Evolutionary conservation across 2,888 invertebrate species (phyloP), one percentile per base, ranked within the genome.

Genomic region (Eilema depressum): DNA sequence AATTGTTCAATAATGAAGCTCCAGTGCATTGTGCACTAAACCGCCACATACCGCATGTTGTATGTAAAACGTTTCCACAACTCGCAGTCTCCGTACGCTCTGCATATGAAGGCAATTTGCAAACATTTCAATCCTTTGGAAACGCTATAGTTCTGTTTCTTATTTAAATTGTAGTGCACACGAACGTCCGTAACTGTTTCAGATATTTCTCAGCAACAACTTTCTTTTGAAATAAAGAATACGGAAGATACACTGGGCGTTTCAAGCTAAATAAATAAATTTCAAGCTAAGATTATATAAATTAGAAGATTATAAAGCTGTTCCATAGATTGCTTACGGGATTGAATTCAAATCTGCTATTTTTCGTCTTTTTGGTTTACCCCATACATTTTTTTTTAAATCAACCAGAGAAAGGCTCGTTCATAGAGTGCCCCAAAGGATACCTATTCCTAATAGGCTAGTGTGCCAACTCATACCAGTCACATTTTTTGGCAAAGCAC

Each of bases 21-120:
- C 1, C 28, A 61, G 10, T n/a, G 26, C 20, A 30, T 37, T 30
- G 30, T 33, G 4, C 7, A 4, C 20, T 26, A n/a, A 11, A 60
- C 37, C 7, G n/a, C 20, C 8, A 25, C 26, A n/a, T 23, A 10
- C 2, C 33, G n/a, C 28, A 30, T 56, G 26, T 37, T 20, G 3
- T 28, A 57, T 25, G 63, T 68, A 37, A 63, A 68, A 63, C 53
- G 57, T 33, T 41, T 63, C 56, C 23, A 62, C 53, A 33, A 28
- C 23, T 28, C 5, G 30, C 53, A 33, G 25, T 68, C 53, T 25
- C 62, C 28, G 56, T n/a, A 68, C 63, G 57, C 59, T 63, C 69
- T 69, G 59, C 69, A 47, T 59, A 59, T 69, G 69, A 60, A 69
- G 63, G 63, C 59, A 64, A 64, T 63, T 63, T 59, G 59, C n/a